Evolutionary conservation across 1,140 invertebrate species (phyloP), one percentile per base, ranked within the genome.

Genomic region (Megathymus violae): DNA sequence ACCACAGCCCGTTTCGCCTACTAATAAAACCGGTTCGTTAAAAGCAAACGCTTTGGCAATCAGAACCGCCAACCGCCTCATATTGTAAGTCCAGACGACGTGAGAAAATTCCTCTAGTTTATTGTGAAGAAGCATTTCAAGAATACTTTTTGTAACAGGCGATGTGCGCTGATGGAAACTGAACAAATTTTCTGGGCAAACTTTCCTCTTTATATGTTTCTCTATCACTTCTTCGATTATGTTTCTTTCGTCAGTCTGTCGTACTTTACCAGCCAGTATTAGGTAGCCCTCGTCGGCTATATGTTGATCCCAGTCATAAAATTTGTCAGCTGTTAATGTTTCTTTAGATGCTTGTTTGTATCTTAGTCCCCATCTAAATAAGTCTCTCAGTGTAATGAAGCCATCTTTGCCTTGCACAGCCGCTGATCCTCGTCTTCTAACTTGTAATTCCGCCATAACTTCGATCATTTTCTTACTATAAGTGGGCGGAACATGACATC

Each of bases 1-100:
- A 0, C 99, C 99, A 88, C 98, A 98, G 0, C 99, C 99, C 16
- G 99, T 99, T 85, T 99, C 98, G 43, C 99, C 99, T 5, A 99
- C 97, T 14, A 99, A 89, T 6, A 99, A 88, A 1, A 99, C 95
- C 0, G 99, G 98, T 84, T 99, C 99, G 71, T 96, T 94, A 71
- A 98, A 99, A 68, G 95, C 93, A 64, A 98, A 94, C 0, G 98
- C 96, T 91, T 99, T 97, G 22, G 95, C 95, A 13, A 98, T 95
- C 4, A 99, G 91, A n/a, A 99, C 96, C 3, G 96, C 97, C 84
- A 99, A 94, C 82, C 97, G 92, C 62, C 97, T 93, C 95, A 99
- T 97, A 71, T 96, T 96, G 62, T 94, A 95, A 0, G 98, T 99
- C 98, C 98, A 99, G 0, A 99, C 98, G 25, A 99, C 93, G 75